phyloP scores from a whole-genome alignment of 2,797 vertebrate species.

The Alosa sapidissima region DNA sequence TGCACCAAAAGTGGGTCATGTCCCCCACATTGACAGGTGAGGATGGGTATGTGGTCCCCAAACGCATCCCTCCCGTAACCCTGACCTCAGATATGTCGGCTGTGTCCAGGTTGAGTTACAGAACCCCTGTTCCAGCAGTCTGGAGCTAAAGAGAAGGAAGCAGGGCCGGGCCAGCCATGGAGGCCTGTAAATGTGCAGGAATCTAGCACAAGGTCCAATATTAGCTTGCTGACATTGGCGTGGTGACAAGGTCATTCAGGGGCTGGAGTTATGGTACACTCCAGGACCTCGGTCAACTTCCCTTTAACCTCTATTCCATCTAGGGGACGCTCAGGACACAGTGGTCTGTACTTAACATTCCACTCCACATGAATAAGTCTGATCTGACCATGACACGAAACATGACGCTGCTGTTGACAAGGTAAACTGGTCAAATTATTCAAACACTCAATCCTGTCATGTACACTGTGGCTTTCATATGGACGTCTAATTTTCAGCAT shows the following conservation, averaged over 20 bases:
- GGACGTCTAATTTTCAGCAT: not conserved
- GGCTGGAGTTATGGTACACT: not conserved
- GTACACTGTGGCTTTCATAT: not conserved
- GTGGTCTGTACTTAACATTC: not conserved
- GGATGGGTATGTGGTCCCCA: not conserved
- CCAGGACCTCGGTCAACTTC: not conserved
- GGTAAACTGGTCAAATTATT: not conserved
- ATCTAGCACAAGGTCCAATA: slow-evolving; percentile 61
- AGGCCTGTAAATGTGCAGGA: slow-evolving; percentile 51
- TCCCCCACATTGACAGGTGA: not conserved
- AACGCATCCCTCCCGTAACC: not conserved
- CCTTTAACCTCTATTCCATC: not conserved
- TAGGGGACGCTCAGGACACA: not conserved
- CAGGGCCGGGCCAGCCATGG: not conserved
- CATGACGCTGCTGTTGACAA: not conserved
- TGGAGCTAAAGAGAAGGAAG: not conserved
- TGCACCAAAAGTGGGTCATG: not conserved
- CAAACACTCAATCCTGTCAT: not conserved
- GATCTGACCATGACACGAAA: not conserved
- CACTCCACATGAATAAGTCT: not conserved
- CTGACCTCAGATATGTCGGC: not conserved
- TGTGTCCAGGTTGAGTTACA: not conserved
- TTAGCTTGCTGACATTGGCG: slow-evolving; percentile 62
- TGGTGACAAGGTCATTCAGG: slow-evolving; percentile 35
- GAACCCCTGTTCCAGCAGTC: not conserved